Base-by-base conservation (phyloP, 1,140 invertebrate genomes). In the Zophobas atratus region DNA sequence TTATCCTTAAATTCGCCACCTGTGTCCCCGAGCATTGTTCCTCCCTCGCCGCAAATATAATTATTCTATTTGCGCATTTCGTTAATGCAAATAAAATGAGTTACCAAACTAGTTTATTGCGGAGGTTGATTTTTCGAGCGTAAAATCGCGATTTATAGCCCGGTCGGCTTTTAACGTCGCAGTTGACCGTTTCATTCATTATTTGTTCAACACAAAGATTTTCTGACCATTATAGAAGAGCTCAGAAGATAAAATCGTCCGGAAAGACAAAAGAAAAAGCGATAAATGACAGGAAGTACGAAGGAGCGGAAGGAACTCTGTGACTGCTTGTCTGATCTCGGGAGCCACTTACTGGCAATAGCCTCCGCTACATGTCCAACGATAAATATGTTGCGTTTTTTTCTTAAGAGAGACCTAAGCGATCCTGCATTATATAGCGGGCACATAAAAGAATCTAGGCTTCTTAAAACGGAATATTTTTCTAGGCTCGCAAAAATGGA, bases 191-290 rank as follows among this genome's bases (percentile, higher is more conserved):
- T 72, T 56, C 76, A 53, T 77, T 72, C 57, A 77, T 77, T 77
- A 77, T 73, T 73, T 77, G 76, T 77, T 73, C 76, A 46, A 77
- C 76, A 56, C 67, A 71, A 51, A 77, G 39, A 46, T 60, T 57
- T 73, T 77, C 49, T 53, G 39, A 36, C 78, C 78, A 79, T 79
- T 79, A 79, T 70, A 72, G 63, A 73, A 51, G 60, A 70, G 67
- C 72, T 48, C 43, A 53, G 49, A 79, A 63, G 77, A 79, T 79
- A 76, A 55, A 79, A 79, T 79, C 73, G 56, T 41, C 73, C 73
- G 75, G 78, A 76, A 79, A 79, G 78, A 79, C 78, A 79, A 79
- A 76, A 79, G 78, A 79, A 79, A 75, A 76, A 76, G 78, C 73
- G 78, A 79, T 79, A 79, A 79, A 79, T 79, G 78, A 76, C 78